phyloP scores from a whole-genome alignment of 2,888 invertebrate species.

The Prosopocoilus inquinatus region DNA sequence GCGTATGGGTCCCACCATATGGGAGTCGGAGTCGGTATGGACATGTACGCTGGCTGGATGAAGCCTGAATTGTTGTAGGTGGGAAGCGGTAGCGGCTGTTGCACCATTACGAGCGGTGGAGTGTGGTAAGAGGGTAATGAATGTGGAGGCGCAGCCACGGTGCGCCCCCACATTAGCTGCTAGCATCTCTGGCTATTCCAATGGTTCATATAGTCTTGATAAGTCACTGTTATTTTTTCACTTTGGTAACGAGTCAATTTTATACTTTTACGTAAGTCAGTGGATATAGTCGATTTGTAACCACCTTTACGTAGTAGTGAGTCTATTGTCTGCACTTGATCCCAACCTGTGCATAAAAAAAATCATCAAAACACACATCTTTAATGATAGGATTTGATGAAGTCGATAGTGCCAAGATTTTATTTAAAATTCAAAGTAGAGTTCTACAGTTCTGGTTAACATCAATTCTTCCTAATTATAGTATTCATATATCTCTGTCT shows the following conservation, averaged over 20 bases:
- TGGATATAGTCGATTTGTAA: conserved; percentile 87
- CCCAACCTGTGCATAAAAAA: conserved; percentile 77
- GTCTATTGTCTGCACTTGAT: conserved; percentile 97
- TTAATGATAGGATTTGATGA: no score
- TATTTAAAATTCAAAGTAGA: no score
- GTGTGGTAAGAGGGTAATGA: conserved; percentile 28
- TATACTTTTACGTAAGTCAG: conserved; percentile 82
- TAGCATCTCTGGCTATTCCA: conserved; percentile 71
- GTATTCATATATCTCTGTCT: no score
- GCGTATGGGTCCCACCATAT: conserved; percentile 46
- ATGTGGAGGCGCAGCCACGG: conserved; percentile 39
- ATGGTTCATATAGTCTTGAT: conserved; percentile 75
- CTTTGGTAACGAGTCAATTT: conserved; percentile 96
- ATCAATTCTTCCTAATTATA: no score
- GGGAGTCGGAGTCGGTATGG: conserved; percentile 33
- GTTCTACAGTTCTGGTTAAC: no score
- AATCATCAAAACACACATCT: background rate
- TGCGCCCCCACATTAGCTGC: conserved; percentile 62
- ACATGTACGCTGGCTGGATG: conserved; percentile 32
- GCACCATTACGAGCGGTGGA: conserved; percentile 44
- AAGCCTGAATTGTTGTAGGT: conserved; percentile 33
- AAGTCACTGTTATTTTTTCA: conserved; percentile 88
- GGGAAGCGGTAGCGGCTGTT: conserved; percentile 44
- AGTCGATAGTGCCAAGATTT: no score
- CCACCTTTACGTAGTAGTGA: conserved; percentile 96